A percentile compares a stretch with the other conserved stretches of the same genome.
Evolutionary conservation across 1,140 invertebrate genomes (phyloP).

Genomic region (Ceratina calcarata): DNA sequence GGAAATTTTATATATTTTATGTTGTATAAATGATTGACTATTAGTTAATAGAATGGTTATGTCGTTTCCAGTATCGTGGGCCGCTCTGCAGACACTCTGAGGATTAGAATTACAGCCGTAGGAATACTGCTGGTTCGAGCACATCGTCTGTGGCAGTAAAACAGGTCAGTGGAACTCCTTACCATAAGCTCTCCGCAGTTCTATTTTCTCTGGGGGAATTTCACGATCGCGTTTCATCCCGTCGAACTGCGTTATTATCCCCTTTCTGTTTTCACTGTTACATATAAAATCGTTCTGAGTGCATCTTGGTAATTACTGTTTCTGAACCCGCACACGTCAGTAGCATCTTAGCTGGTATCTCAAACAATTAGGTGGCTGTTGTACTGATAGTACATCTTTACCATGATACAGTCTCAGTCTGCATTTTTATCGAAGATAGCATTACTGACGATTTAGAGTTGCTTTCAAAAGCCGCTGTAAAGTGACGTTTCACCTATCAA

Average conservation of each 20-base stretch:
- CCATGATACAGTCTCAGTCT: too few relatives aligned
- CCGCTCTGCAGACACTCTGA: too few relatives aligned
- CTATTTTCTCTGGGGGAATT: neutral
- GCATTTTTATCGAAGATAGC: too few relatives aligned
- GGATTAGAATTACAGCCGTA: neutral
- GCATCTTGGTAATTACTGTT: too few relatives aligned
- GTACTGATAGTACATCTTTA: too few relatives aligned
- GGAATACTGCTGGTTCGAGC: neutral
- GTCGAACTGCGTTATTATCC: neutral
- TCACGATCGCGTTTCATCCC: neutral
- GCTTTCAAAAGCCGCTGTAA: conserved; percentile 32
- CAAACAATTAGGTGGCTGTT: too few relatives aligned
- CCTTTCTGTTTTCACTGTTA: neutral
- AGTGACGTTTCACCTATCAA: conserved; percentile 61
- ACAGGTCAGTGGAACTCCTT: neutral
- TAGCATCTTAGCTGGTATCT: too few relatives aligned
- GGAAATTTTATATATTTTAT: neutral
- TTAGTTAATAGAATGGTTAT: neutral
- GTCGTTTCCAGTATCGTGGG: too few relatives aligned
- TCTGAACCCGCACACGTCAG: too few relatives aligned
- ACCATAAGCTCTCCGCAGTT: neutral
- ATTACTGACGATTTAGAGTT: too few relatives aligned
- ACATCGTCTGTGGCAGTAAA: neutral
- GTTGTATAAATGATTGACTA: neutral
- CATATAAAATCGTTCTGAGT: too few relatives aligned